Evolutionary conservation across 2,797 vertebrate genomes (phyloP).

Genomic region (Hozukius guyotensis): DNA sequence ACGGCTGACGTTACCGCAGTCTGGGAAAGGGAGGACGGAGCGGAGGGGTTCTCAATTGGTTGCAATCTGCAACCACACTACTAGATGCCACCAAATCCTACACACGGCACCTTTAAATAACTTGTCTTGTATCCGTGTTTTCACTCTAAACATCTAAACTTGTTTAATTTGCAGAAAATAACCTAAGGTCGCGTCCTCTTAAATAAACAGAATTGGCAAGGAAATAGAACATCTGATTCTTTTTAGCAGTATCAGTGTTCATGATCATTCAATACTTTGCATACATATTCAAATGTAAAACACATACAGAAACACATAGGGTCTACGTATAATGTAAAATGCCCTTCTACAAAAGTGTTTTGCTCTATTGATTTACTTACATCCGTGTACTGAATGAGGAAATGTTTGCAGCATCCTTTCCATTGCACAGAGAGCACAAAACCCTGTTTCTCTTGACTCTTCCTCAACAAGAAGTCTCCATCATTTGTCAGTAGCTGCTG

Average conservation of each 20-base stretch:
- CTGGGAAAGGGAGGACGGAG: background rate
- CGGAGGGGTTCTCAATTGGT: background rate
- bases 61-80: background rate
- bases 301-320: background rate
- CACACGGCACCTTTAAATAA: background rate
- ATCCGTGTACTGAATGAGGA: conserved; percentile 90
- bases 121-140: background rate
- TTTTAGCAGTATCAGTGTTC: background rate
- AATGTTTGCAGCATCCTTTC: conserved; percentile 89
- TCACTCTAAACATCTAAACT: background rate
- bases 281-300: background rate
- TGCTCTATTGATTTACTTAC: conserved; percentile 80
- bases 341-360: background rate
- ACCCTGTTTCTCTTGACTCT: conserved; percentile 95
- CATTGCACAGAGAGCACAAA: conserved; percentile 93
- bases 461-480: conserved; percentile 91
- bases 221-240: background rate
- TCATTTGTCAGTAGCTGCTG: conserved; percentile 86
- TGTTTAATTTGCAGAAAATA: background rate
- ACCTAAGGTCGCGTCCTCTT: background rate
- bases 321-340: background rate
- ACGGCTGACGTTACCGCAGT: background rate
- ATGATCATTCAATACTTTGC: background rate
- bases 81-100: background rate
- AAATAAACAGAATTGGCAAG: background rate